phyloP scores from a whole-genome alignment of 1,140 invertebrate genomes.

The Leucophenga varia region DNA sequence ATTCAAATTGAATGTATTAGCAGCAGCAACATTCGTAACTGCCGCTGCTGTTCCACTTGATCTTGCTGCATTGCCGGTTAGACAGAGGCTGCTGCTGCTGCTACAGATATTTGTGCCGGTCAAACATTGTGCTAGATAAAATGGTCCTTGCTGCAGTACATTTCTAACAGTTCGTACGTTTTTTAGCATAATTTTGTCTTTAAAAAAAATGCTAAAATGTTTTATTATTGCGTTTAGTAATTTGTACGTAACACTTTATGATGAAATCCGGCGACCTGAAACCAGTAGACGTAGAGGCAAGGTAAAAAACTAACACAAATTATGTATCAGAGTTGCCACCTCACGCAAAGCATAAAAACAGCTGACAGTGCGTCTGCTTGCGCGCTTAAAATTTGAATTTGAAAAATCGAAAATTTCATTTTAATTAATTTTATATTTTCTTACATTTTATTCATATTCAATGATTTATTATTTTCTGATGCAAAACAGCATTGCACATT shows the following conservation, averaged over 20 bases:
- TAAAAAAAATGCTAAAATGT: neutral
- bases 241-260: conserved; percentile 38
- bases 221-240: conserved; percentile 11
- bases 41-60: no score
- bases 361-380: conserved; percentile 24
- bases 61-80: conserved; percentile 2
- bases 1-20: no score
- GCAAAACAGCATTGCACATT: no score
- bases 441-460: no score
- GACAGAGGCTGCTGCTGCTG: neutral
- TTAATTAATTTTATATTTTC: no score
- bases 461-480: no score
- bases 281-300: no score
- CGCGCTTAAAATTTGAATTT: no score
- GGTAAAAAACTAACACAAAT: conserved; percentile 27
- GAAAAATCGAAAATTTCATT: no score
- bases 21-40: neutral
- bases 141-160: conserved; percentile 36
- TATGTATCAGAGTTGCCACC: conserved; percentile 28
- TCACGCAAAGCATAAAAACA: conserved; percentile 19
- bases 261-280: no score
- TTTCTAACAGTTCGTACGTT: conserved; percentile 38
- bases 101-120: conserved; percentile 6
- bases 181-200: conserved; percentile 38
- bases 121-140: conserved; percentile 17